Evolutionary conservation across 2,797 vertebrate species (phyloP), one percentile per base, ranked within the genome.

Genomic region (Hylomyscus alleni): DNA sequence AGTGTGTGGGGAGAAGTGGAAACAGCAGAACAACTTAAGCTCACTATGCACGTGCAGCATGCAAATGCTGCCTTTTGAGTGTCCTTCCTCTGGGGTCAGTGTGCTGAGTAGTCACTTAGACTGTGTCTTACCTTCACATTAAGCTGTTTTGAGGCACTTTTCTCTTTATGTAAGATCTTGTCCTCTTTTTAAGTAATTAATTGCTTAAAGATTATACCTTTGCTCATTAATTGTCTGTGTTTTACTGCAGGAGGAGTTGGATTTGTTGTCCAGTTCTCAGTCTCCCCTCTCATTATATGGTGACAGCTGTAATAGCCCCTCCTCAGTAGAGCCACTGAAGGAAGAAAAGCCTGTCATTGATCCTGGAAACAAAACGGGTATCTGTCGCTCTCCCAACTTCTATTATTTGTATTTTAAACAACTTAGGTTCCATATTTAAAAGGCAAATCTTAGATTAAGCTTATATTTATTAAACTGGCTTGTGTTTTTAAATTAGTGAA

Each of bases 201-300:
- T 31, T 90, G 11, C 62, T 58, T 40, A 67, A 52, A 24, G 76
- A 50, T 50, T 54, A 1, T 40, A 8, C 31, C 60, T 60, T 44
- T 91, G 60, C 91, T 67, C 24, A 75, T 90, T 60, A 90, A 52
- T 91, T 80, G 24, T 88, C 14, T 58, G 62, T 95, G 90, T 97
- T 88, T 97, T 65, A 89, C 83, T 82, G 17, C 97, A 99, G 99
- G 99, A 99, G 96, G 99, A 99, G 90, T 82, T 98, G 95, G 99
- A 99, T 82, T 98, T 99, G 93, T 99, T 98, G 77, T 98, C 97
- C 97, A 98, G 97, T 84, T 98, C 98, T 40, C 99, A 99, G 97
- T 99, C 99, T 96, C 99, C 99, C 1, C 69, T 99, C 40, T 99
- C 99, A 8, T 98, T 99, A 52, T 99, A 99, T 88, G 98, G 99